These are phyloP conservation scores for Podiceps cristatus DNA, from an alignment of 2,113 vertebrate species.

Conservation along the genomic window DNA sequence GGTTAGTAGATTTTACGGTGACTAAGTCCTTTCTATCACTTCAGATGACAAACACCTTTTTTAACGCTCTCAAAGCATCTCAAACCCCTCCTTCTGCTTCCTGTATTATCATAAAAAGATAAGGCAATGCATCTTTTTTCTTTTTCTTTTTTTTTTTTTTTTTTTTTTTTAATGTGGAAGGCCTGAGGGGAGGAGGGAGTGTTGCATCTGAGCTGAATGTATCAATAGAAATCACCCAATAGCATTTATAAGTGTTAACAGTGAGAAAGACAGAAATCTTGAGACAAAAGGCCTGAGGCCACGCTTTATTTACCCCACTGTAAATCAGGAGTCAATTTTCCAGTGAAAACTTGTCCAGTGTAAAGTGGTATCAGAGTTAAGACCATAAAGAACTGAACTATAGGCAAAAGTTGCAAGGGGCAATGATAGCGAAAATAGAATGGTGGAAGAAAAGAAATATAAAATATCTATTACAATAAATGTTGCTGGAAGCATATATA, in stretches of 20 bases:
- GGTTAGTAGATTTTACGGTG: not conserved
- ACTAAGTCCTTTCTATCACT: not conserved
- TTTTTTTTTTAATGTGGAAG: not conserved
- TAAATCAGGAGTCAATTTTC: not conserved
- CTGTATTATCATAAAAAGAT: not conserved
- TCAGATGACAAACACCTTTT: not conserved
- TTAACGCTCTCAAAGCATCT: not conserved
- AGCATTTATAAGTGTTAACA: not conserved
- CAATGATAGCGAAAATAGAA: not conserved
- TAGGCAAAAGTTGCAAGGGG: not conserved
- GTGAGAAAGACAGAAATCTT: not conserved
- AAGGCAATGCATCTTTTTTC: not conserved
- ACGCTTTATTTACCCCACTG: not conserved
- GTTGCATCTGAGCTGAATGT: not conserved
- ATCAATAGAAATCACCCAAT: not conserved
- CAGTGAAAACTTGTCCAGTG: not conserved
- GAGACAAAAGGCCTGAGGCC: not conserved
- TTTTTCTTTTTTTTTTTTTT: not conserved
- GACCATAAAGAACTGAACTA: not conserved
- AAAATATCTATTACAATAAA: conserved; percentile 10
- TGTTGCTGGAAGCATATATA: not conserved
- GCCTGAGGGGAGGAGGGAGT: not conserved
- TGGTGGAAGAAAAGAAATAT: not conserved
- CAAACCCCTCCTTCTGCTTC: not conserved
- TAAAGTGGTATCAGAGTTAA: not conserved